Conservation (phyloP, 2,113 vertebrate species). For the Aramus guarauna region DNA sequence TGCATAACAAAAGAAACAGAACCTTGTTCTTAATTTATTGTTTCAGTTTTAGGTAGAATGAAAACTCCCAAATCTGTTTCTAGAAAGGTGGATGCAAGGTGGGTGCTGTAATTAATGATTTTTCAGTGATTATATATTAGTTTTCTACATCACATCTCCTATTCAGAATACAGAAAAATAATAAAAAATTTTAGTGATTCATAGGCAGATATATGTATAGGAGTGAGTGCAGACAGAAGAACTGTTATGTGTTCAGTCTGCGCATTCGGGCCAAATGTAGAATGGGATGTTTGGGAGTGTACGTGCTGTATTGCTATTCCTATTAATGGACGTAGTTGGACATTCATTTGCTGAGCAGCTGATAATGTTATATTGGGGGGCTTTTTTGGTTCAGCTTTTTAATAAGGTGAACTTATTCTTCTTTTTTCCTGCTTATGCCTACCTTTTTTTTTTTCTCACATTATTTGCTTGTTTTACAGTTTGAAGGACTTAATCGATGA, state of each 20-base stretch:
- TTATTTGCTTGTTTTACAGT: background rate
- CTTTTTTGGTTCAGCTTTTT: background rate
- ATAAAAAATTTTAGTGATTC: background rate
- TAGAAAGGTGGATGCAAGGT: background rate
- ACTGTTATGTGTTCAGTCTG: background rate
- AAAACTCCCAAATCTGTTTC: conserved; percentile 23
- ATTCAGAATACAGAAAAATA: background rate
- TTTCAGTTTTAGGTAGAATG: conserved; percentile 52
- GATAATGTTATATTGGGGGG: background rate
- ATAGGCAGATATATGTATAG: fast-evolving
- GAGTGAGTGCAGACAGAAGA: background rate
- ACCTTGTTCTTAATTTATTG: background rate
- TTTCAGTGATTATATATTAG: background rate
- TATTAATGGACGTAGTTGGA: background rate
- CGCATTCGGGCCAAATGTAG: background rate
- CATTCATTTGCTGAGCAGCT: background rate
- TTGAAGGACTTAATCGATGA: conserved; percentile 22
- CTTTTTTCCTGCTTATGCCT: background rate
- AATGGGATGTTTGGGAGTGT: background rate
- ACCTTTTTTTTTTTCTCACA: background rate
- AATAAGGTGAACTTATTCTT: background rate
- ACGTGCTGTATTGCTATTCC: fast-evolving
- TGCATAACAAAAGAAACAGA: background rate
- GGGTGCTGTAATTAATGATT: background rate
- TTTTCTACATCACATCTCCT: background rate